These are phyloP conservation scores for Latrodectus elegans DNA, from an alignment of 2,888 invertebrate species.

Conservation along the genomic window DNA sequence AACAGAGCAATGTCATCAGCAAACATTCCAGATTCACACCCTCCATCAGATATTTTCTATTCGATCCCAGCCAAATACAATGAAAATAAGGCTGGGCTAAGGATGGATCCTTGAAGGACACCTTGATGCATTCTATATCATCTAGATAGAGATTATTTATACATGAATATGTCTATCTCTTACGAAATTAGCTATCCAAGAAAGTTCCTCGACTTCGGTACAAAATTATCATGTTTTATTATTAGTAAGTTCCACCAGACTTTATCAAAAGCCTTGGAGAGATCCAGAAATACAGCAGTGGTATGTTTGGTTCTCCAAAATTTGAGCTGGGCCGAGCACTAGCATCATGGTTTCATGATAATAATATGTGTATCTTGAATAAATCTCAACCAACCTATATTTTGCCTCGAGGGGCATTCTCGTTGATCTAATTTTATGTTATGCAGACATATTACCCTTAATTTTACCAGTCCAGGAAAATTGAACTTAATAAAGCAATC, in stretches of 20 bases:
- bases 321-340: no score
- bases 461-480: no score
- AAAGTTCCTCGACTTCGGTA: background rate
- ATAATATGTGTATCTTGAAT: no score
- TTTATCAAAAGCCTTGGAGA: background rate
- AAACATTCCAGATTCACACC: background rate
- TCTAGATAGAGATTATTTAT: background rate
- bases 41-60: background rate
- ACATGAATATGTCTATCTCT: background rate
- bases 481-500: no score
- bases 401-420: no score
- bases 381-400: no score
- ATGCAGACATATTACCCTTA: no score
- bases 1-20: background rate
- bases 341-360: no score
- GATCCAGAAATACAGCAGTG: background rate
- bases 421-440: no score
- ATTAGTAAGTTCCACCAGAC: background rate
- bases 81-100: background rate
- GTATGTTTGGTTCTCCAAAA: background rate
- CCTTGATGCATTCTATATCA: background rate
- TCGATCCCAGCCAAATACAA: background rate
- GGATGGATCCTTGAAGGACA: background rate
- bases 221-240: background rate
- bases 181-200: conserved; percentile 4